Base-by-base conservation (phyloP, 2,797 vertebrate species). In the Neosalanx taihuensis region DNA sequence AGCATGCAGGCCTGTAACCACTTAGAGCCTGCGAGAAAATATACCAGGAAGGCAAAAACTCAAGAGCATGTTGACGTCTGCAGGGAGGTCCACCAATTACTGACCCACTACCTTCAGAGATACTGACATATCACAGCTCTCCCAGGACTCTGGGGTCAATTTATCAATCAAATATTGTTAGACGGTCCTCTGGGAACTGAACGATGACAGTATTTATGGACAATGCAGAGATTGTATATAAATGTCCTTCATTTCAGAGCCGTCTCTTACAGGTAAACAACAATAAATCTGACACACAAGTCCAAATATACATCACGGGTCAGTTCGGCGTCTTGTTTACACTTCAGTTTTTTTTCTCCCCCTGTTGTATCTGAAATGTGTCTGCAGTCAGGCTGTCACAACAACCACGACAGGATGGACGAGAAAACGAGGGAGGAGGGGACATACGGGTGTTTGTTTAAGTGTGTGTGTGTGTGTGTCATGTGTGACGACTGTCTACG, bases 21-120 rank as follows among this genome's bases (percentile, higher is more conserved):
- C 61, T 73, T 69, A 53, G 31, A 23, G 26, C 37, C 70, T 67
- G 72, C 67, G 63, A 66, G 53, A 74, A 72, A 79, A 76, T 73
- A 82, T 78, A 76, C 74, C 71, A 77, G 63, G 58, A 51, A 37
- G 76, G 62, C 71, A 69, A 75, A 75, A 79, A 80, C 69, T 72
- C 77, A 60, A 60, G 51, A 61, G 65, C 9, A 41, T 9, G 65
- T 64, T 72, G 72, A 67, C 73, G 78, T 76, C 71, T 78, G 75
- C 67, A 26, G 58, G 62, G 63, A 67, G 31, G 57, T 60, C 69
- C 57, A 71, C 64, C 67, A 73, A 74, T 76, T 64, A 74, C 60
- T 46, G 51, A 69, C 17, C 17, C 60, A 23, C 64, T 3, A 23
- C 29, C 58, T 46, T 59, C 49, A 74, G 4, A 23, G 17, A 71